Conservation (phyloP, 2,113 vertebrate species). For the Capreolus pygargus region DNA sequence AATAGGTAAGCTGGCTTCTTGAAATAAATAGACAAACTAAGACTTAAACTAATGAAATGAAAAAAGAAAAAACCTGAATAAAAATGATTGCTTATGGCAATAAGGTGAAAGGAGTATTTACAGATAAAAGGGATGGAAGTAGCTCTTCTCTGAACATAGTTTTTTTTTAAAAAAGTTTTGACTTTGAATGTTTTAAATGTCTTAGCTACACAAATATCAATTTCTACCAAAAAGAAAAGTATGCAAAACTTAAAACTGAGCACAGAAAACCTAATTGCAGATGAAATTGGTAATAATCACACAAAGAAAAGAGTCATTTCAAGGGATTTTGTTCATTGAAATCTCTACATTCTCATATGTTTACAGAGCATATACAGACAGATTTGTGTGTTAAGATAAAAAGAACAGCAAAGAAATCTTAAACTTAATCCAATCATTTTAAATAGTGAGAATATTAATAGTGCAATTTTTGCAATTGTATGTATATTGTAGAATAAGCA, state of each 20-base stretch:
- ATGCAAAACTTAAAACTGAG: neutral
- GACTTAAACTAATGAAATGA: neutral
- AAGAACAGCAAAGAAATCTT: neutral
- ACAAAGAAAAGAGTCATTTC: neutral
- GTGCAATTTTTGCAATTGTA: neutral
- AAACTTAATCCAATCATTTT: neutral
- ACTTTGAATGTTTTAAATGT: neutral
- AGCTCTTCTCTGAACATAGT: neutral
- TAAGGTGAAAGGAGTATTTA: neutral
- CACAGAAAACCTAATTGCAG: neutral
- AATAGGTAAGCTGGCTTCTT: neutral
- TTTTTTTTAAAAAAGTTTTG: neutral
- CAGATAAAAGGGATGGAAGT: neutral
- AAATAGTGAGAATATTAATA: neutral
- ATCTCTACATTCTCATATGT: neutral
- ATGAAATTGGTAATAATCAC: neutral
- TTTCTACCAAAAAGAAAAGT: neutral
- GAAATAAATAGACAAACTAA: neutral
- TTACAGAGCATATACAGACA: neutral
- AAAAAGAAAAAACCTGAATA: neutral
- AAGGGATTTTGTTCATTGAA: neutral
- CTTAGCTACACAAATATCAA: neutral
- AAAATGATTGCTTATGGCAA: neutral
- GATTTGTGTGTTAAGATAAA: neutral
- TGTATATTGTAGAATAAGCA: neutral